Base-by-base conservation (phyloP, 1,140 invertebrate species). In the Apis florea region DNA sequence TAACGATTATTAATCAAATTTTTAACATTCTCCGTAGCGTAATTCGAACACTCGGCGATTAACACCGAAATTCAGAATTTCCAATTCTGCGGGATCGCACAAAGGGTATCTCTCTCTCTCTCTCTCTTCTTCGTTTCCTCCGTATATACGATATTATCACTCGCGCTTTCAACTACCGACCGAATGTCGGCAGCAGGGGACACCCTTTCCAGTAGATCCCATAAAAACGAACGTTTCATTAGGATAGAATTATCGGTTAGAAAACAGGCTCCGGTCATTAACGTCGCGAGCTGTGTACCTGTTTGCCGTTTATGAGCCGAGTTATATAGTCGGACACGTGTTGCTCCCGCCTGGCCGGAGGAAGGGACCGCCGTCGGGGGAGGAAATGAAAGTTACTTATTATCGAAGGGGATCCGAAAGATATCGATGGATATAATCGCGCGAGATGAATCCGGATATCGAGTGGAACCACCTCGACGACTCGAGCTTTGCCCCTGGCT, bases 361-460 rank as follows among this genome's bases (percentile, higher is more conserved):
- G 61, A n/a, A 59, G 64, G 74, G 63, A 81, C 40, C 66, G 68
- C 72, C 77, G 72, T 61, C 76, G 82, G 85, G 59, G 79, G 83
- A 88, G 82, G 83, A 87, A 88, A 87, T 79, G 85, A 88, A 88
- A 88, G 85, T 88, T 79, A 75, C 76, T 87, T 82, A 87, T 87
- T 85, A 87, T 82, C 73, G 24, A 69, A 19, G 75, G 31, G 79
- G 76, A 31, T 78, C 63, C 83, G 79, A 85, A 74, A 77, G 69
- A 73, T 40, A 40, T 40, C 31, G 31, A 40, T 78, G 79, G 78
- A 68, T 82, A 71, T 66, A 81, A 85, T 82, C 24, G 67, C 47
- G 64, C 1, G n/a, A 75, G 68, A 74, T 21, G 72, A 47, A 81
- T 47, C 58, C 63, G 81, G 69, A 85, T 78, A 84, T 64, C 69